A percentile compares a stretch with the other conserved stretches of the same genome.
These are phyloP conservation scores for Apodemia zela DNA, from an alignment of 2,888 invertebrate genomes.

Conservation along the genomic window DNA sequence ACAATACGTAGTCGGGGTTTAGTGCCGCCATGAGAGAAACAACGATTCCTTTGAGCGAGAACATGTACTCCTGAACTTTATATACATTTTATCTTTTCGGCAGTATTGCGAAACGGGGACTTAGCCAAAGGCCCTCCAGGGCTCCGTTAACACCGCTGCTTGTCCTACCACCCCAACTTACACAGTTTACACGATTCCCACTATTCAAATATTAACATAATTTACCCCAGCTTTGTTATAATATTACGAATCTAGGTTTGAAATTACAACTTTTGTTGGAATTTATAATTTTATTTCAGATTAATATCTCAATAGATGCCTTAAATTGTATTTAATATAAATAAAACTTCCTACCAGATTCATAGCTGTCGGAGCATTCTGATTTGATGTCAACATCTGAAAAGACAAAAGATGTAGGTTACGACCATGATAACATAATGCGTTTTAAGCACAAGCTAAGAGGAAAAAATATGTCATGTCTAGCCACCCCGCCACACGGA, in stretches of 20 bases:
- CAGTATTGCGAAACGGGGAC: constrained; percentile 74
- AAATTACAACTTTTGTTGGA: not conserved
- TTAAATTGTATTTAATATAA: no score
- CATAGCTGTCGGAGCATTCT: constrained; percentile 75
- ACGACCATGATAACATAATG: no score
- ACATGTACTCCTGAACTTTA: constrained; percentile 77
- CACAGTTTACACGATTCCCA: constrained; percentile 66
- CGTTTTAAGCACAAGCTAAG: no score
- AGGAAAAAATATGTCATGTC: no score
- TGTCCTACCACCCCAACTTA: constrained; percentile 45
- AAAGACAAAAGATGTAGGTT: constrained; percentile 39
- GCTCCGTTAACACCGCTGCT: constrained; percentile 71
- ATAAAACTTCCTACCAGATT: constrained; percentile 54
- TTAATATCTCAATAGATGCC: no score
- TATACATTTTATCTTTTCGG: constrained; percentile 79
- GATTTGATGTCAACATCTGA: constrained; percentile 71
- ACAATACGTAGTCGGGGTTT: constrained; percentile 35
- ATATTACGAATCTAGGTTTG: constrained; percentile 7
- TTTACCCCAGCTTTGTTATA: constrained; percentile 17
- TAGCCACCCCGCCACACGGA: no score
- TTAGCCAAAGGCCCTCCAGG: constrained; percentile 72
- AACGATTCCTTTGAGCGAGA: constrained; percentile 74
- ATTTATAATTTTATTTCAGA: constrained; percentile 19
- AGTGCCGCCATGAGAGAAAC: constrained; percentile 72
- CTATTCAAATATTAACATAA: constrained; percentile 70